Evolutionary conservation across 2,113 vertebrate species (phyloP).

Genomic region (Phainopepla nitens): DNA sequence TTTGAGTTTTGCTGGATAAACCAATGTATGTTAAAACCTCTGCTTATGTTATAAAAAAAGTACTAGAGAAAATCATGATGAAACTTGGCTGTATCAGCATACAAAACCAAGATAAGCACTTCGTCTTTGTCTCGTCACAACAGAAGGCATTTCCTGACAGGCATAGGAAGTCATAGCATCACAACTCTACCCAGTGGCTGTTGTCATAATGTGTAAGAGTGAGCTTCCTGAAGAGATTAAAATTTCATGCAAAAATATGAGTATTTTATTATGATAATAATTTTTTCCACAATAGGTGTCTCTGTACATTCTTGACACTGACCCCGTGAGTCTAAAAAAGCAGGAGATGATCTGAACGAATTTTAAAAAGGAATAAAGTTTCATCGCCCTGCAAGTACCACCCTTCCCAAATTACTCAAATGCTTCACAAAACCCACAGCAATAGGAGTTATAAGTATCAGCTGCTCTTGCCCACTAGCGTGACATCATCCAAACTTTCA

Average conservation of each 20-base stretch:
- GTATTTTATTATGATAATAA: not conserved
- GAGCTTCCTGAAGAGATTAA: not conserved
- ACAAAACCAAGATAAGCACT: not conserved
- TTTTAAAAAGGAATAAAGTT: not conserved
- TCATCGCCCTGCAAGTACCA: not conserved
- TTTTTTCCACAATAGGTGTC: not conserved
- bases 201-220: not conserved
- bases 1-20: slow-evolving; percentile 48
- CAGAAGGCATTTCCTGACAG: not conserved
- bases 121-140: not conserved
- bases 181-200: not conserved
- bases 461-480: not conserved
- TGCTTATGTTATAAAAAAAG: slow-evolving; percentile 1
- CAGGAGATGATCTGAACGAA: not conserved
- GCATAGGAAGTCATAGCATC: not conserved
- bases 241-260: not conserved
- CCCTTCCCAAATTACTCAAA: not conserved
- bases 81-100: not conserved
- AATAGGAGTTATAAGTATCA: not conserved
- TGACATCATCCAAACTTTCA: not conserved
- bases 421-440: not conserved
- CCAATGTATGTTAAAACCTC: not conserved
- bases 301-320: not conserved
- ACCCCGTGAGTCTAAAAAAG: not conserved
- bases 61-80: slow-evolving; percentile 20